phyloP scores from a whole-genome alignment of 2,113 vertebrate genomes.

The Eublepharis macularius region DNA sequence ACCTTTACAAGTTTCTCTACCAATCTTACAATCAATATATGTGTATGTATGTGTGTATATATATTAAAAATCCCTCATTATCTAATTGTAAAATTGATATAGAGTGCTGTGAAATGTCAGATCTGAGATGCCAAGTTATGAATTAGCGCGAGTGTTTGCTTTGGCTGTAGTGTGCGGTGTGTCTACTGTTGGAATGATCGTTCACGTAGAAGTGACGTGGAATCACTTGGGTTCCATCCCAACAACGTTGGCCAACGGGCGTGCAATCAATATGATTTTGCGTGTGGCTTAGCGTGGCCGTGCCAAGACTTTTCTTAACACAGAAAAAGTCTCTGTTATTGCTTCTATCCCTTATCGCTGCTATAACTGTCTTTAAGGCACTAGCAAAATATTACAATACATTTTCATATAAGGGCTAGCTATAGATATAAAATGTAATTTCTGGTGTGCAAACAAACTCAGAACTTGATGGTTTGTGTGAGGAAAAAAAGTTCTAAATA shows the following conservation, averaged over 20 bases:
- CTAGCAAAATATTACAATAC: slow-evolving; percentile 41
- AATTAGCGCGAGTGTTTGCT: neutral
- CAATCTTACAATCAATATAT: neutral
- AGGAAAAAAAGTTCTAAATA: slow-evolving; percentile 21
- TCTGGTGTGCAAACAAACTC: slow-evolving; percentile 43
- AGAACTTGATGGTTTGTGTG: slow-evolving; percentile 23
- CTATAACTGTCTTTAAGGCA: slow-evolving; percentile 31
- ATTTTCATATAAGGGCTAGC: neutral
- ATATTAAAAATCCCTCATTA: neutral
- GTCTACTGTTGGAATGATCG: neutral
- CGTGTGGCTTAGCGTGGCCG: slow-evolving; percentile 5
- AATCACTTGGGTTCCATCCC: neutral
- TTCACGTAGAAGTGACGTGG: neutral
- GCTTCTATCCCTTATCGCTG: neutral
- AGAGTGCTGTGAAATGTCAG: neutral
- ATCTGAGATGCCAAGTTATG: neutral
- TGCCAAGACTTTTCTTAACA: neutral
- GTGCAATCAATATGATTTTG: neutral
- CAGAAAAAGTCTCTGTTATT: no score
- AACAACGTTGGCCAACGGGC: neutral
- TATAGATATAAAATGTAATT: neutral
- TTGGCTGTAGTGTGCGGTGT: neutral
- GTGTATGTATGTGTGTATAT: no score
- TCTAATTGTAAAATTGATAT: neutral
- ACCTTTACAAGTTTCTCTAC: neutral